A percentile compares a stretch with the other conserved stretches of the same genome.
phyloP scores from a whole-genome alignment of 1,140 invertebrate genomes.

The Cherax quadricarinatus region DNA sequence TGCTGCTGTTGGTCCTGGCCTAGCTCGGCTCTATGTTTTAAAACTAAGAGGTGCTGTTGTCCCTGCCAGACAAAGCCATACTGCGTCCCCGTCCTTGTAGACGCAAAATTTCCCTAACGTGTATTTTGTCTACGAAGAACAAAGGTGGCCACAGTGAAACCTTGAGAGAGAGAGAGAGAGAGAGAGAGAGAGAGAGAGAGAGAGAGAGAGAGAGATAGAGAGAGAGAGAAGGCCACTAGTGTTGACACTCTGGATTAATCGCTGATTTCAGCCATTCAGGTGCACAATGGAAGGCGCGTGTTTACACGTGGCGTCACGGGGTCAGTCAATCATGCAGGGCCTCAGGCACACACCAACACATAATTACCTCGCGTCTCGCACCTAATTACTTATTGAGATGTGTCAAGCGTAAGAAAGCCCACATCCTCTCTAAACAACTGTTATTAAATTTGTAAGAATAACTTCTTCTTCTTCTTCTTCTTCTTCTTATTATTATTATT shows the following conservation, averaged over 20 bases:
- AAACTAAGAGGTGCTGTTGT: not conserved
- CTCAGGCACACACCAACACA: not conserved
- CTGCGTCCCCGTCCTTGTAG: not conserved
- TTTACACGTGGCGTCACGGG: slow-evolving; percentile 35
- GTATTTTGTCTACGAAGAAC: not conserved
- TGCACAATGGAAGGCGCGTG: slow-evolving; percentile 21
- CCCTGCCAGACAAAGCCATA: not conserved
- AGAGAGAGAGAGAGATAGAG: not conserved
- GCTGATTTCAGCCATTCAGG: slow-evolving; percentile 11
- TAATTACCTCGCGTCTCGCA: not conserved
- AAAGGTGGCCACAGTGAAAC: not conserved
- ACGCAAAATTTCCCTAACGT: not conserved
- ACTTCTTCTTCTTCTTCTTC: too few relatives aligned
- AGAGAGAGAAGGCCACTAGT: not conserved
- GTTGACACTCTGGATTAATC: slow-evolving; percentile 30
- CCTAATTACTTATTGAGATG: too few relatives aligned
- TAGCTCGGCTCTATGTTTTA: not conserved
- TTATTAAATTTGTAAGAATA: too few relatives aligned
- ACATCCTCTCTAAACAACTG: too few relatives aligned
- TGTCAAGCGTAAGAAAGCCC: too few relatives aligned
- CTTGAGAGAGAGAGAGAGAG: not conserved
- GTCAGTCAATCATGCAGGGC: not conserved
- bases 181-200: not conserved
- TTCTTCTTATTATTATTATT: too few relatives aligned
- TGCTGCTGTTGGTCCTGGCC: too few relatives aligned